phyloP scores from a whole-genome alignment of 53 echinoderm and acorn worm genomes.

The Holothuria leucospilota region DNA sequence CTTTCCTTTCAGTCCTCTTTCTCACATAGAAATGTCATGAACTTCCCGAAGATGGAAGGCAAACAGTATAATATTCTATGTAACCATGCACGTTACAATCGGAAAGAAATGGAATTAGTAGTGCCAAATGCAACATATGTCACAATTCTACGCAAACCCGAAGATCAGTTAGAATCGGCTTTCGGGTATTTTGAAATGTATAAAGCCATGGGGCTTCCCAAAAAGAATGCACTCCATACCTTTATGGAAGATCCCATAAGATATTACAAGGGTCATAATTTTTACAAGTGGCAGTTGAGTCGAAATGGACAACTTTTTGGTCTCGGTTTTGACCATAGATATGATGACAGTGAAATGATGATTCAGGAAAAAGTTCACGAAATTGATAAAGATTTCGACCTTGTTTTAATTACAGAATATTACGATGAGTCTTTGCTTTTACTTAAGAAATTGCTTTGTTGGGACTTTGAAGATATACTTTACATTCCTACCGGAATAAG shows the following conservation, averaged over 20 bases:
- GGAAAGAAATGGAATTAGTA: slow-evolving; percentile 64
- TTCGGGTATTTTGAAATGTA: slow-evolving; percentile 79
- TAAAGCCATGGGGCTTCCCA: slow-evolving; percentile 46
- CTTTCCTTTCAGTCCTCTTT: neutral
- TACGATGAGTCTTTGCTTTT: slow-evolving; percentile 71
- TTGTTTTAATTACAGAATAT: slow-evolving; percentile 72
- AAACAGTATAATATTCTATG: slow-evolving; percentile 43
- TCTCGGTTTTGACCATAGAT: slow-evolving; percentile 69
- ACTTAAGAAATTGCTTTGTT: slow-evolving; percentile 62
- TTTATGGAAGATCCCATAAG: slow-evolving; percentile 61
- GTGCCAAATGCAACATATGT: slow-evolving; percentile 76
- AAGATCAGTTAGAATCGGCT: slow-evolving; percentile 73
- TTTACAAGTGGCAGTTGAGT: slow-evolving; percentile 62
- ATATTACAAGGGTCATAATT: slow-evolving; percentile 43
- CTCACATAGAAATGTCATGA: neutral
- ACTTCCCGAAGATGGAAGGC: slow-evolving; percentile 13
- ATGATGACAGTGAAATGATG: slow-evolving; percentile 39
- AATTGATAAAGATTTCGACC: slow-evolving; percentile 62
- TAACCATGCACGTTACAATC: slow-evolving; percentile 74
- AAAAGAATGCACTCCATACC: slow-evolving; percentile 44
- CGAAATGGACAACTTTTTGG: slow-evolving; percentile 75
- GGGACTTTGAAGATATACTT: slow-evolving; percentile 70
- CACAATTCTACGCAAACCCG: slow-evolving; percentile 76
- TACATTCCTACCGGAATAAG: slow-evolving; percentile 61
- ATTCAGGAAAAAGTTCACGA: slow-evolving; percentile 51